A percentile compares a stretch with the other conserved stretches of the same genome.
Evolutionary conservation across 1,140 invertebrate species (phyloP).

Genomic region (Gonioctena quinquepunctata): DNA sequence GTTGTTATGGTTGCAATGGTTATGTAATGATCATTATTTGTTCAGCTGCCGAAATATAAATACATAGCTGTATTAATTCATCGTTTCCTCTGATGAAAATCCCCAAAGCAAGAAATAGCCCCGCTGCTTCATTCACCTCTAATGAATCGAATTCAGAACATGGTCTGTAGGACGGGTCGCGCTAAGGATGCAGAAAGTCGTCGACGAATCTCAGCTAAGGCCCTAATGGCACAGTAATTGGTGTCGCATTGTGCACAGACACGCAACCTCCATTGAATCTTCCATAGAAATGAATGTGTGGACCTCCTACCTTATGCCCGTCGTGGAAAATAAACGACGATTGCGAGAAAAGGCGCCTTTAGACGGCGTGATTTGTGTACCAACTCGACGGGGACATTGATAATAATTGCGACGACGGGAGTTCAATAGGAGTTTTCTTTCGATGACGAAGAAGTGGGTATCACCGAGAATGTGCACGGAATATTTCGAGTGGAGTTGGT

Average conservation of each 20-base stretch:
- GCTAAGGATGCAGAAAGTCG: neutral
- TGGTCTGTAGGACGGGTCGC: neutral
- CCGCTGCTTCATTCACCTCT: too few species aligned
- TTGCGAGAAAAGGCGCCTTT: slow-evolving; percentile 9
- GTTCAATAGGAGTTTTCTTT: slow-evolving; percentile 16
- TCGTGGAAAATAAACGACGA: slow-evolving; percentile 12
- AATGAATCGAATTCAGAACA: slow-evolving; percentile 8
- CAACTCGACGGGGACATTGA: slow-evolving; percentile 27
- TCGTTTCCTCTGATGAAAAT: too few species aligned
- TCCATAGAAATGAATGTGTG: slow-evolving; percentile 30
- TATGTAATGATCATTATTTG: too few species aligned
- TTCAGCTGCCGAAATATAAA: too few species aligned
- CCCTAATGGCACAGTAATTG: slow-evolving; percentile 35
- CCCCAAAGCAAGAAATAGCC: too few species aligned
- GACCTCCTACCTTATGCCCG: slow-evolving; percentile 41
- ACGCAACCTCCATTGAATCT: slow-evolving; percentile 10
- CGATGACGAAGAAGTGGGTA: neutral
- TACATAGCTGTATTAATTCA: too few species aligned
- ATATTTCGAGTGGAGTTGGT: neutral
- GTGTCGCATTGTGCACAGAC: slow-evolving; percentile 37
- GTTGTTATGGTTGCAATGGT: too few species aligned
- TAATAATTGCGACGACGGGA: slow-evolving; percentile 10
- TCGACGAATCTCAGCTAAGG: neutral
- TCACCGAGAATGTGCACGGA: neutral
- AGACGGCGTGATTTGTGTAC: slow-evolving; percentile 42